Evolutionary conservation across 2,113 vertebrate species (phyloP), one percentile per base, ranked within the genome.

Genomic region (Stigmatopora nigra): DNA sequence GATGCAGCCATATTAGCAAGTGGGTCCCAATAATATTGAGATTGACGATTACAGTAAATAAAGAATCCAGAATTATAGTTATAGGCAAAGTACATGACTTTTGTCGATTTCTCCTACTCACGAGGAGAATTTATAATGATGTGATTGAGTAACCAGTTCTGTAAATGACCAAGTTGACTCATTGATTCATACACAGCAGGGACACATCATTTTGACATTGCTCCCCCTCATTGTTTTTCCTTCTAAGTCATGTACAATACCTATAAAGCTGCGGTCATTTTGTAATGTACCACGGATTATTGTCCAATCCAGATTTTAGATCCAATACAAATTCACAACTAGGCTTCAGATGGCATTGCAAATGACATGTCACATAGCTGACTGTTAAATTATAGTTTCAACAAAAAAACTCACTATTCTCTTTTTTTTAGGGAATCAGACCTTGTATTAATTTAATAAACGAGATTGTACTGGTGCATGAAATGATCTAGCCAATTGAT

Each of bases 1-100:
- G 68, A 79, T 71, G 70, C 67, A 72, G 72, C 63, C 73, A 53
- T 35, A 76, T 56, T 68, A 73, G 66, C 69, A 67, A 78, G 71
- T 61, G 67, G 63, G 68, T 65, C 55, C 71, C 68, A 79, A 78
- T 77, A 61, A 77, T 58, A 80, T 63, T 67, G 51, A 13, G 20
- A 13, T 22, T 14, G 51, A 53, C 51, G 13, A 53, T 53, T 13
- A 41, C 38, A 41, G 38, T 41, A 14, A 31, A 25, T 56, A 31
- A 56, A 31, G 22, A 31, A 12, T 53, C 51, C 12, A 22, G 51
- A 25, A 25, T 14, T 6, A 59, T 11, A 6, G 31, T 35, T 7
- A 31, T 15, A 35, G 25, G 3, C 55, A 57, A 38, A 58, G 31
- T 38, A 44, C 58, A 12, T 49, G 20, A 20, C 45, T 46, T 47